phyloP scores from a whole-genome alignment of 2,113 vertebrate genomes.

The Craseonycteris thonglongyai region DNA sequence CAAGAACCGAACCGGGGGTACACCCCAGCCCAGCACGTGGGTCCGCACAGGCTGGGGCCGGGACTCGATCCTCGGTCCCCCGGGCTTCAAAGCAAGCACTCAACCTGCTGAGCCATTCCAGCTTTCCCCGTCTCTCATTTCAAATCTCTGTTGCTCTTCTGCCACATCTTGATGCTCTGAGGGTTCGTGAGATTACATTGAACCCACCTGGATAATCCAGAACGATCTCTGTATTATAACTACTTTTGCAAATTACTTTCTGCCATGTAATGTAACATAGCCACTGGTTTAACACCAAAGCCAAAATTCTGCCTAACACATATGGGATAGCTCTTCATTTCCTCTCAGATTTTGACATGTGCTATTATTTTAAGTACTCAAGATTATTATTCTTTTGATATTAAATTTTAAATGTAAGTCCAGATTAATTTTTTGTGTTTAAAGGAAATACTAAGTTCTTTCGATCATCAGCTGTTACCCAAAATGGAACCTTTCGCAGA shows the following conservation, averaged over 20 bases:
- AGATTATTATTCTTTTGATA: neutral
- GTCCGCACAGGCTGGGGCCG: too few species aligned
- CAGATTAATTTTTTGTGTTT: neutral
- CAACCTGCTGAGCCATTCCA: too few species aligned
- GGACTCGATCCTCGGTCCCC: too few species aligned
- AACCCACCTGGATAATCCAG: neutral
- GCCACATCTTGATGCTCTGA: neutral
- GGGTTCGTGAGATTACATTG: neutral
- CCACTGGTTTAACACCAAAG: fast-evolving
- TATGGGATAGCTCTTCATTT: neutral
- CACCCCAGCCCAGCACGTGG: too few species aligned
- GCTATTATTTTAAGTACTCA: neutral
- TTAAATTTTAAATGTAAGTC: neutral
- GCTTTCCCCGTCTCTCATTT: neutral
- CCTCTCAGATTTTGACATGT: neutral
- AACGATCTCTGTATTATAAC: neutral
- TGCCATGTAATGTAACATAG: neutral
- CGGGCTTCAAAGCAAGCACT: too few species aligned
- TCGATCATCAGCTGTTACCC: neutral
- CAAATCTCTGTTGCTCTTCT: neutral
- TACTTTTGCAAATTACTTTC: neutral
- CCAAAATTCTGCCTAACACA: neutral
- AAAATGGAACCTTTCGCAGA: neutral
- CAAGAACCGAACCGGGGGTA: too few species aligned
- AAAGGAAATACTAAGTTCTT: neutral